Evolutionary conservation across 2,888 invertebrate genomes (phyloP).

Genomic region (Chloroclysta siterata): DNA sequence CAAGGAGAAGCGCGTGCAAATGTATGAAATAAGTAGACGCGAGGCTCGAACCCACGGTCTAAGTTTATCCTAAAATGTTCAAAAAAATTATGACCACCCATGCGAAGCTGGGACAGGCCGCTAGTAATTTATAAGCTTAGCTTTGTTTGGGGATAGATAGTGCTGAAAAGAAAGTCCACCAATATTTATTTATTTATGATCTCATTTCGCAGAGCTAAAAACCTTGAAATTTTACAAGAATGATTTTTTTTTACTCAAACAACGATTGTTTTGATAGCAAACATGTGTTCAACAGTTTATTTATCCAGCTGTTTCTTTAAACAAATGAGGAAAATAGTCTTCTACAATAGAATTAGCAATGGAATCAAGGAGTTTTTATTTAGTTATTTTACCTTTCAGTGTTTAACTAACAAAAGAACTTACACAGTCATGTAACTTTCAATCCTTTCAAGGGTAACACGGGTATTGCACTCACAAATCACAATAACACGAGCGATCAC

Average conservation of each 20-base stretch:
- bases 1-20: too few relatives aligned
- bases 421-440: slow-evolving; percentile 38
- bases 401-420: slow-evolving; percentile 23
- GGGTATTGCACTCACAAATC: slow-evolving; percentile 35
- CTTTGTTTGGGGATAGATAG: too few relatives aligned
- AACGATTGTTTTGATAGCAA: slow-evolving; percentile 8
- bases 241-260: slow-evolving; percentile 2
- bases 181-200: too few relatives aligned
- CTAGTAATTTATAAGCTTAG: too few relatives aligned
- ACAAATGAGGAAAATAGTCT: slow-evolving; percentile 21
- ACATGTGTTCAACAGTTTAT: slow-evolving; percentile 7
- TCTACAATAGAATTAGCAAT: too few relatives aligned
- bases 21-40: too few relatives aligned
- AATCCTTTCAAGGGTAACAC: slow-evolving; percentile 40
- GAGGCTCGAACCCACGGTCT: too few relatives aligned
- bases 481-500: slow-evolving; percentile 28
- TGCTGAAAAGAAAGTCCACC: too few relatives aligned
- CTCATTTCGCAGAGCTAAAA: too few relatives aligned
- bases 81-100: too few relatives aligned
- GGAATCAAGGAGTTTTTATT: slow-evolving; percentile 22
- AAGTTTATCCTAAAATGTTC: too few relatives aligned
- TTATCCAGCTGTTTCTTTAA: slow-evolving; percentile 9
- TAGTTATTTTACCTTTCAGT: slow-evolving; percentile 10
- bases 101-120: too few relatives aligned
- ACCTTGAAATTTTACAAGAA: not conserved